These are phyloP conservation scores for Centruroides sculpturatus DNA, from an alignment of 1,140 invertebrate genomes.

Conservation along the genomic window DNA sequence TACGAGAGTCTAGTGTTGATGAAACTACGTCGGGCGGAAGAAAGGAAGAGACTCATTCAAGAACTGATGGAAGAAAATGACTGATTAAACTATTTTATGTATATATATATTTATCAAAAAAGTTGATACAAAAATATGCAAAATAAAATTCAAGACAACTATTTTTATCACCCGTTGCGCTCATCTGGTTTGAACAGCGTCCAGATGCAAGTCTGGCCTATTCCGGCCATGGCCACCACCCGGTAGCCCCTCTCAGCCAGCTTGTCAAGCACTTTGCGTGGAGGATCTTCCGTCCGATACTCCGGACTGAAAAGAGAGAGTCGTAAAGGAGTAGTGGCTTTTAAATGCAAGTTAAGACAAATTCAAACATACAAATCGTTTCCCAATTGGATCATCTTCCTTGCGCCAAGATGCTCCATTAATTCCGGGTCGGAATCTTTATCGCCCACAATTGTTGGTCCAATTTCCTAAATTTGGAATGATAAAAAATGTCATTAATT, in stretches of 20 bases:
- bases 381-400: constrained; percentile 24
- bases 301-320: constrained; percentile 24
- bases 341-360: background rate
- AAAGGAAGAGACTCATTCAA: constrained; percentile 58
- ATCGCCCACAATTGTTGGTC: constrained; percentile 19
- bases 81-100: background rate
- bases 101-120: too few relatives aligned
- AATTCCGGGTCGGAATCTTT: constrained; percentile 12
- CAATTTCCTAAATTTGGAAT: constrained; percentile 14
- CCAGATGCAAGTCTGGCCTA: constrained; percentile 36
- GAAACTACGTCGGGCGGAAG: constrained; percentile 64
- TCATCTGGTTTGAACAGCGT: constrained; percentile 24
- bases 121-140: too few relatives aligned
- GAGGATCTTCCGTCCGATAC: constrained; percentile 25
- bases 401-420: constrained; percentile 26
- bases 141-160: too few relatives aligned
- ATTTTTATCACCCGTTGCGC: too few relatives aligned
- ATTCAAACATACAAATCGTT: constrained; percentile 29
- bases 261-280: constrained; percentile 30
- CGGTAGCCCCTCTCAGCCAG: constrained; percentile 29
- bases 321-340: background rate
- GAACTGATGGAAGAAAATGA: constrained; percentile 54
- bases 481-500: too few relatives aligned
- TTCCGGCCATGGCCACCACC: constrained; percentile 29
- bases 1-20: constrained; percentile 62